A percentile compares a stretch with the other conserved stretches of the same genome.
phyloP scores from a whole-genome alignment of 2,797 vertebrate species.

The Catostomus latipinnis region DNA sequence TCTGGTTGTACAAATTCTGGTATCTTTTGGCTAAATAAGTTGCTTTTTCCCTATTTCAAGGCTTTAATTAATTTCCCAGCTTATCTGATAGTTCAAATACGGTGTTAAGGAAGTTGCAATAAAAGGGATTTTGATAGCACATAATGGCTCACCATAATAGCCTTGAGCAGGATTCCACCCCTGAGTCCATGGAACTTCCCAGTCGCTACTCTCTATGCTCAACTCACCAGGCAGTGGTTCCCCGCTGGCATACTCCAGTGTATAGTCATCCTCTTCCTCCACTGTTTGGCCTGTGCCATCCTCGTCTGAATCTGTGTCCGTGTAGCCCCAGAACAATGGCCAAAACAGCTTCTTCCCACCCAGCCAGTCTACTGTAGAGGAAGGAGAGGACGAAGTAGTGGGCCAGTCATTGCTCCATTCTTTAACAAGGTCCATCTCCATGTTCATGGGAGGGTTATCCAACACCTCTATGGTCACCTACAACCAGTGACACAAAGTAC shows the following conservation, averaged over 20 bases:
- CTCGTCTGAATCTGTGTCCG: conserved; percentile 77
- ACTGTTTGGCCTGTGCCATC: conserved; percentile 73
- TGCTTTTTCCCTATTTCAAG: neutral
- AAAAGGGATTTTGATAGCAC: neutral
- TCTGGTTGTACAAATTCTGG: neutral
- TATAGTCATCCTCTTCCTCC: conserved; percentile 80
- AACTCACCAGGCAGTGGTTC: conserved; percentile 84
- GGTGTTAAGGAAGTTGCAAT: neutral
- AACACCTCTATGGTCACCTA: conserved; percentile 93
- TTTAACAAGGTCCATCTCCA: conserved; percentile 88
- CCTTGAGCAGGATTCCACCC: conserved; percentile 84
- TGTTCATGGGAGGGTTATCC: conserved; percentile 86
- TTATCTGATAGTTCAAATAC: neutral
- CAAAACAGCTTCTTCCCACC: conserved; percentile 88
- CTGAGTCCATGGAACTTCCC: conserved; percentile 84
- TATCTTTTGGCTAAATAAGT: too few relatives aligned
- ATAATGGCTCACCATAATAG: conserved; percentile 81
- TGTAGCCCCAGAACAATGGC: conserved; percentile 92
- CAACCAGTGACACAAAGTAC: neutral
- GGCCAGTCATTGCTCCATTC: conserved; percentile 83
- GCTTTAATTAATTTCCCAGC: neutral
- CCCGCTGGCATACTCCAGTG: conserved; percentile 84
- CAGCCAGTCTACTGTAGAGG: conserved; percentile 80
- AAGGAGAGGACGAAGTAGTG: conserved; percentile 37
- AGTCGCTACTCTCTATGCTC: conserved; percentile 71